These are phyloP conservation scores for Drosophila truncata DNA, from an alignment of 1,140 invertebrate species.

Conservation along the genomic window DNA sequence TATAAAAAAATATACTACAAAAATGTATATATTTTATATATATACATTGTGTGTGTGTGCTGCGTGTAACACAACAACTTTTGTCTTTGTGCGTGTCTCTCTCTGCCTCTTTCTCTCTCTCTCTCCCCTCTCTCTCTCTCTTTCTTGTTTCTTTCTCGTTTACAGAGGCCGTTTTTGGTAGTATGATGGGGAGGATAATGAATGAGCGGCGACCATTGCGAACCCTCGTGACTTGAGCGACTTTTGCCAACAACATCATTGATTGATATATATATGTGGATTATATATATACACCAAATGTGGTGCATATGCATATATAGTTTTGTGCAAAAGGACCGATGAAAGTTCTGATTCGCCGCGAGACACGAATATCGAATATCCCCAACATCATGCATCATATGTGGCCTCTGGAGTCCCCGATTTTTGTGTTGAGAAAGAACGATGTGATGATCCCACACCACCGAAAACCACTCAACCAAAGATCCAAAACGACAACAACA, in stretches of 20 bases:
- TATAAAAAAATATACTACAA: slow-evolving; percentile 22
- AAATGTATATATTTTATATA: slow-evolving; percentile 31
- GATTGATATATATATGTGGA: slow-evolving; percentile 14
- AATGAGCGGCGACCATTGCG: slow-evolving; percentile 67
- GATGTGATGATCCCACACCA: slow-evolving; percentile 39
- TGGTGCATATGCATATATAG: slow-evolving; percentile 25
- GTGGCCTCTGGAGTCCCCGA: slow-evolving; percentile 81
- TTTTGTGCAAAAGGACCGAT: slow-evolving; percentile 63
- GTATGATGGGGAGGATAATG: slow-evolving; percentile 85
- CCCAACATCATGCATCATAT: slow-evolving; percentile 85
- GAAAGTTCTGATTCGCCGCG: slow-evolving; percentile 59
- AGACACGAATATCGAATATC: slow-evolving; percentile 66
- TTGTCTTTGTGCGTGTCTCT: slow-evolving; percentile 73
- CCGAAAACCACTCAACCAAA: slow-evolving; percentile 39
- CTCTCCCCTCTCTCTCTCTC: slow-evolving; percentile 61
- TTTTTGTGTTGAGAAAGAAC: slow-evolving; percentile 71
- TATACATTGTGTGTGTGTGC: slow-evolving; percentile 26
- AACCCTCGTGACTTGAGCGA: slow-evolving; percentile 76
- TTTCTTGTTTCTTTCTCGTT: slow-evolving; percentile 78
- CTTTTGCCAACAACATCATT: slow-evolving; percentile 59
- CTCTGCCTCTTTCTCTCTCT: slow-evolving; percentile 65
- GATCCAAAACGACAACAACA: slow-evolving; percentile 16
- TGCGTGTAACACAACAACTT: slow-evolving; percentile 36
- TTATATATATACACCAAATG: slow-evolving; percentile 17
- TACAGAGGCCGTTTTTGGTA: slow-evolving; percentile 85